Conservation (phyloP, 2,888 invertebrate genomes). For the Cordilura impudica region DNA sequence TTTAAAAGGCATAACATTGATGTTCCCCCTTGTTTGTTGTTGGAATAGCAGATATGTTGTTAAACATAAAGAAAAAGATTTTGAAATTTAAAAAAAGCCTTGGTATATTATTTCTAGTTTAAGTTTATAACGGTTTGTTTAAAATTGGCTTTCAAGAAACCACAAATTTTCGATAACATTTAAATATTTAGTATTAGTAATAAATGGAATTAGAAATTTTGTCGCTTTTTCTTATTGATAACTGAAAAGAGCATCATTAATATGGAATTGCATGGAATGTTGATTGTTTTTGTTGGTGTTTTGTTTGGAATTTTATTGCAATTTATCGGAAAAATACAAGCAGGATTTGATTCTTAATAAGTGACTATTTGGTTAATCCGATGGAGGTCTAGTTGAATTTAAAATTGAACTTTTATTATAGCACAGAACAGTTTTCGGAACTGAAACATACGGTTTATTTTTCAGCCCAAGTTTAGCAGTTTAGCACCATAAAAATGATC, state of each 20-base stretch:
- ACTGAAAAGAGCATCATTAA: neutral
- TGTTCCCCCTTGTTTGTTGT: constrained; percentile 35
- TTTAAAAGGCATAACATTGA: constrained; percentile 58
- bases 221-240: neutral
- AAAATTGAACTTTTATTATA: too few species aligned
- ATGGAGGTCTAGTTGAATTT: too few species aligned
- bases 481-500: too few species aligned
- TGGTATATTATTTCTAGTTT: constrained; percentile 24
- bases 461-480: too few species aligned
- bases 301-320: too few species aligned
- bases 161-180: constrained; percentile 74
- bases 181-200: neutral
- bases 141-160: constrained; percentile 73
- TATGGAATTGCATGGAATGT: neutral
- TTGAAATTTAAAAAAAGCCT: neutral
- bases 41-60: constrained; percentile 49
- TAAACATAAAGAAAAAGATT: constrained; percentile 41
- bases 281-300: too few species aligned
- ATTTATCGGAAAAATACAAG: too few species aligned
- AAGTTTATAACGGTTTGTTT: constrained; percentile 71
- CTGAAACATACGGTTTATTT: too few species aligned
- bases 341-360: too few species aligned
- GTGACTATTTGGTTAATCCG: too few species aligned
- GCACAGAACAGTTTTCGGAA: too few species aligned
- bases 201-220: neutral